Evolutionary conservation across 2,888 invertebrate species (phyloP).

Genomic region (Polyploca ridens): DNA sequence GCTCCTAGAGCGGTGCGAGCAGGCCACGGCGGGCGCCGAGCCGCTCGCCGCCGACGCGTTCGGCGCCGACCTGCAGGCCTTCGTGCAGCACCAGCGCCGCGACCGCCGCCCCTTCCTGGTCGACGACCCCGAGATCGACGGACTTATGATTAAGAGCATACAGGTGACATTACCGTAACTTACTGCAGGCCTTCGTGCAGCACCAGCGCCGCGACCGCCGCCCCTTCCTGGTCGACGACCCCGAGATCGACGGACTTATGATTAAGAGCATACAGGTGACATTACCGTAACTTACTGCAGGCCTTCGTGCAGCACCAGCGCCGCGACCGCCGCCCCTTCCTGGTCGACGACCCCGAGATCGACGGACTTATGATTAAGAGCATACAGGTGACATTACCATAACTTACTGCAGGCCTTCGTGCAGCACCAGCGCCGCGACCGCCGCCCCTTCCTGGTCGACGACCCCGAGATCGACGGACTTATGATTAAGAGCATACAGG

Average conservation of each 20-base stretch:
- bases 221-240: constrained; percentile 94
- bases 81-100: constrained; percentile 95
- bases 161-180: constrained; percentile 52
- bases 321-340: constrained; percentile 92
- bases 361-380: constrained; percentile 91
- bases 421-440: constrained; percentile 94
- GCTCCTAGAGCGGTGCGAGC: constrained; percentile 97
- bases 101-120: constrained; percentile 94
- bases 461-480: constrained; percentile 98
- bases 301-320: constrained; percentile 96
- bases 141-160: constrained; percentile 87
- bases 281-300: constrained; percentile 69
- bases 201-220: constrained; percentile 94
- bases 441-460: constrained; percentile 93
- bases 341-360: constrained; percentile 96
- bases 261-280: constrained; percentile 81
- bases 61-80: constrained; percentile 94
- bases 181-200: constrained; percentile 93
- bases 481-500: constrained; percentile 83
- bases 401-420: constrained; percentile 90
- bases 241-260: constrained; percentile 95
- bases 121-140: constrained; percentile 97
- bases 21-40: constrained; percentile 97
- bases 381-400: constrained; percentile 64
- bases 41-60: constrained; percentile 92